These are phyloP conservation scores for Globia sparganii DNA, from an alignment of 2,888 invertebrate species.

Conservation along the genomic window DNA sequence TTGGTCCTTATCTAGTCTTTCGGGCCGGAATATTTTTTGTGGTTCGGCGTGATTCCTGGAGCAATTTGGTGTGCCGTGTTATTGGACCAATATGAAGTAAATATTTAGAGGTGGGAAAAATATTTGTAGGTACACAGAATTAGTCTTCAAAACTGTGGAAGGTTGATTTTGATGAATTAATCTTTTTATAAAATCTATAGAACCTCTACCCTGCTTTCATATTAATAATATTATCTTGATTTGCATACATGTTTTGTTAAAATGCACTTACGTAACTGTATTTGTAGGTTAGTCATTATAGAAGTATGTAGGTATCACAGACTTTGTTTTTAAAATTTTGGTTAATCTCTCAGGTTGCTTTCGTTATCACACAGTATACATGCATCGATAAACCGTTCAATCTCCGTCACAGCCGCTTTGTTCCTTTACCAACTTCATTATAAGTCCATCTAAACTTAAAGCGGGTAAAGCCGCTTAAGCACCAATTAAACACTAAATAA, in stretches of 20 bases:
- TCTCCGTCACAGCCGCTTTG: background rate
- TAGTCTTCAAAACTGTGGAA: background rate
- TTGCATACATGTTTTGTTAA: too few species aligned
- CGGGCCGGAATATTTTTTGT: background rate
- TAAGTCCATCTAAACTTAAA: slow-evolving; percentile 32
- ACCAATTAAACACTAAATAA: slow-evolving; percentile 46
- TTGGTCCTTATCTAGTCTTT: slow-evolving; percentile 48
- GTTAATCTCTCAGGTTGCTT: background rate
- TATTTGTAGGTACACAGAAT: background rate
- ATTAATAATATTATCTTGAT: background rate
- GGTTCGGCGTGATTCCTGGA: slow-evolving; percentile 16
- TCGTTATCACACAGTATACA: background rate
- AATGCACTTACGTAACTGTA: too few species aligned
- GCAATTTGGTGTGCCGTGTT: slow-evolving; percentile 1
- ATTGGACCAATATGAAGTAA: background rate
- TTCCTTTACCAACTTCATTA: slow-evolving; percentile 29
- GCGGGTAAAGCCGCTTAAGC: slow-evolving; percentile 30
- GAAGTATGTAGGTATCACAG: too few species aligned
- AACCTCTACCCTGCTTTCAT: background rate
- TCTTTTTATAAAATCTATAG: too few species aligned
- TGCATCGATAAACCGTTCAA: background rate
- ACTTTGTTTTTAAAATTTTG: background rate
- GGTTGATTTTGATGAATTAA: background rate
- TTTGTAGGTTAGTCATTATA: too few species aligned
- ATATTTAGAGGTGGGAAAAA: background rate